Percentiles rank a stretch among this genome's conserved stretches.
phyloP scores from a whole-genome alignment of 2,797 vertebrate genomes.

The Coendou prehensilis region DNA sequence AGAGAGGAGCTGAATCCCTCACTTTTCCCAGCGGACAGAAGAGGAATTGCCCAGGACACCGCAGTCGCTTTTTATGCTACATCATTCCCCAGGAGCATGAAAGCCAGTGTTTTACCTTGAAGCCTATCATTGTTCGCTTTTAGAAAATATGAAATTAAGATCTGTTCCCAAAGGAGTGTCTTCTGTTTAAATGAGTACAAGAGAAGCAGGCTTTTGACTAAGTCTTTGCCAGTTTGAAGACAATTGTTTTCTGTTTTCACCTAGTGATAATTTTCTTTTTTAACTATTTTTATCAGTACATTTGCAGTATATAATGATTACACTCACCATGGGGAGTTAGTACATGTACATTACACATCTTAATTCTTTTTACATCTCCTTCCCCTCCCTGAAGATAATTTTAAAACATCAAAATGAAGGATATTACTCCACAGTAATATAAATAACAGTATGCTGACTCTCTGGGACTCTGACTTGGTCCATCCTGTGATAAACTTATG shows the following conservation, averaged over 20 bases:
- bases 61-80: background rate
- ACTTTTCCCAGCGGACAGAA: background rate
- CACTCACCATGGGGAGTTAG: background rate
- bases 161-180: background rate
- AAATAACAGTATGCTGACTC: background rate
- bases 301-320: background rate
- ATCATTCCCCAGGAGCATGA: background rate
- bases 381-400: background rate
- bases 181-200: background rate
- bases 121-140: background rate
- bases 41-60: background rate
- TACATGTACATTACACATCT: background rate
- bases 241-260: background rate
- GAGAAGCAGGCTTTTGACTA: background rate
- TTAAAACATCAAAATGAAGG: conserved; percentile 5
- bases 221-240: background rate
- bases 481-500: background rate
- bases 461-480: background rate
- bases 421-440: background rate
- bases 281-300: background rate
- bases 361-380: background rate
- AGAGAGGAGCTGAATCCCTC: background rate
- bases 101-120: background rate
- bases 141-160: conserved; percentile 28
- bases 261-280: background rate